A percentile compares a stretch with the other conserved stretches of the same genome.
phyloP scores from a whole-genome alignment of 2,113 vertebrate genomes.

The Notothenia coriiceps region DNA sequence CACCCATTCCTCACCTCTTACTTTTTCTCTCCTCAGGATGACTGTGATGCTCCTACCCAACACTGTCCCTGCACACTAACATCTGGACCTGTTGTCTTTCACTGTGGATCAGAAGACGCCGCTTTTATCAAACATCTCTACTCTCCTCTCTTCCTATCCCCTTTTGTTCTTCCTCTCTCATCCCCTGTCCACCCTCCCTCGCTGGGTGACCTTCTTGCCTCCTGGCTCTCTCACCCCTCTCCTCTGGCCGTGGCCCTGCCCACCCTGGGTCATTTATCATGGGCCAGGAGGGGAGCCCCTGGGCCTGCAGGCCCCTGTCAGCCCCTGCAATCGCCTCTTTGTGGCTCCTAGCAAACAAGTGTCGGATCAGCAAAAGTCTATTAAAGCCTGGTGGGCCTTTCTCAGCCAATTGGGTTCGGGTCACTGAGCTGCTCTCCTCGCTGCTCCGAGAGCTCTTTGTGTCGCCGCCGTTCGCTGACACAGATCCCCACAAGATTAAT shows the following conservation, averaged over 20 bases:
- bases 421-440: conserved; percentile 98
- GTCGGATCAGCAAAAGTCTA: conserved; percentile 99
- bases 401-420: conserved; percentile 99
- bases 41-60: neutral
- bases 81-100: conserved; percentile 23
- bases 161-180: conserved; percentile 32
- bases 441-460: conserved; percentile 90
- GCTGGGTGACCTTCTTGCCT: conserved; percentile 53
- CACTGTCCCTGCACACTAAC: conserved; percentile 5
- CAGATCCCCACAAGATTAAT: conserved; percentile 96
- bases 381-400: conserved; percentile 99
- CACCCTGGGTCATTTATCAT: conserved; percentile 97
- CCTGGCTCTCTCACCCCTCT: conserved; percentile 59
- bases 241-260: conserved; percentile 68
- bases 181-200: conserved; percentile 43
- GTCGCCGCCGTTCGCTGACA: conserved; percentile 91
- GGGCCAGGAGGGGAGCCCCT: conserved; percentile 92
- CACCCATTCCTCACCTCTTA: neutral
- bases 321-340: conserved; percentile 95
- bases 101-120: conserved; percentile 1
- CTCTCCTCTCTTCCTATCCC: conserved; percentile 18
- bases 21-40: conserved; percentile 8
- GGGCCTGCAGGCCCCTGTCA: conserved; percentile 92
- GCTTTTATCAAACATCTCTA: conserved; percentile 52
- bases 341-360: conserved; percentile 99